Evolutionary conservation across 1,140 invertebrate genomes (phyloP).

Genomic region (Aphis gossypii): DNA sequence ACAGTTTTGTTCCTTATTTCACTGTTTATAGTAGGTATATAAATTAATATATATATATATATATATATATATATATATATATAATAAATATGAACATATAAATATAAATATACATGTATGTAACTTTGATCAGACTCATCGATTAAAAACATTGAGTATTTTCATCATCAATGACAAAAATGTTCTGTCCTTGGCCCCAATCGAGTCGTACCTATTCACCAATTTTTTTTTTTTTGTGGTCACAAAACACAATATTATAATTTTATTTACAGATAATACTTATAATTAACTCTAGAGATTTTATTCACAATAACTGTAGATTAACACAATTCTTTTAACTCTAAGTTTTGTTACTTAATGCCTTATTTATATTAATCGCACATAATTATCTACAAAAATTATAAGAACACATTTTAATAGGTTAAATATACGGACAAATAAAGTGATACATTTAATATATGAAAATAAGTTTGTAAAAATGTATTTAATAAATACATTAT

Average conservation of each 20-base stretch:
- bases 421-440: not conserved
- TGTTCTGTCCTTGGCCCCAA: not conserved
- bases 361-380: too few relatives aligned
- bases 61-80: not conserved
- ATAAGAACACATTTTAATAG: not conserved
- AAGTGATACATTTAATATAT: not conserved
- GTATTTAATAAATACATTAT: not conserved
- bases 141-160: constrained; percentile 1
- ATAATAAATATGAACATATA: not conserved
- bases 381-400: not conserved
- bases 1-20: not conserved
- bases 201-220: not conserved
- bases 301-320: not conserved
- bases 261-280: not conserved
- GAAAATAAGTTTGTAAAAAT: not conserved
- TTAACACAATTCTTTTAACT: not conserved
- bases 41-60: not conserved
- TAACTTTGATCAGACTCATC: not conserved
- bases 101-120: not conserved
- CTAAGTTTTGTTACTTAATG: not conserved
- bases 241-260: not conserved
- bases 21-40: not conserved
- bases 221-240: constrained; percentile 26
- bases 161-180: constrained; percentile 4
- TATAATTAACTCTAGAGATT: not conserved